These are phyloP conservation scores for Brachyopa scutellaris DNA, from an alignment of 2,888 invertebrate genomes.

Conservation along the genomic window DNA sequence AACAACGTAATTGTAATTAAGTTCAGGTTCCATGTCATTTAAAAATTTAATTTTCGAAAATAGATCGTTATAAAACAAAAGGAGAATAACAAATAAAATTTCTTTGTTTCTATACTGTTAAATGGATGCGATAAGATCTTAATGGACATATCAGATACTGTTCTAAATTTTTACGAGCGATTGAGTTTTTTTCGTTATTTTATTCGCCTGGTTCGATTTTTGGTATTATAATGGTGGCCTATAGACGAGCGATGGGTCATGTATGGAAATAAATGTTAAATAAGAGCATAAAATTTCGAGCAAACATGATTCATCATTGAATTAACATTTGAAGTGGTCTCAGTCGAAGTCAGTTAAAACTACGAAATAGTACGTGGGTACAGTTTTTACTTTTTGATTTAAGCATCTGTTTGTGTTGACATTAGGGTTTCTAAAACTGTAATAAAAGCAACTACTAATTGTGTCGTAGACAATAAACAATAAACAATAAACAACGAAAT, in stretches of 20 bases:
- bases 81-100: constrained; percentile 14
- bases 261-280: constrained; percentile 30
- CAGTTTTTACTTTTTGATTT: background rate
- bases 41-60: constrained; percentile 36
- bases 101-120: constrained; percentile 38
- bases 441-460: constrained; percentile 48
- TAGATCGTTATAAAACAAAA: constrained; percentile 32
- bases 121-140: constrained; percentile 50
- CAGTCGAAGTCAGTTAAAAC: no score
- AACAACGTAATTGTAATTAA: constrained; percentile 32
- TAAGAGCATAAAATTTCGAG: constrained; percentile 26
- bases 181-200: constrained; percentile 1
- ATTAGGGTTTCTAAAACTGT: constrained; percentile 10
- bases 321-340: constrained; percentile 7
- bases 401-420: constrained; percentile 20
- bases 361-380: no score
- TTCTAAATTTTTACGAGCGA: constrained; percentile 51
- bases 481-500: background rate
- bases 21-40: constrained; percentile 37
- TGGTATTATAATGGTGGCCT: background rate
- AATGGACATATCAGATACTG: constrained; percentile 53
- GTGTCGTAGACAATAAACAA: constrained; percentile 7
- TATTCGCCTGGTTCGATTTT: constrained; percentile 14
- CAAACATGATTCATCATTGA: constrained; percentile 49
- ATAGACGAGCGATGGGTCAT: constrained; percentile 1